Base-by-base conservation (phyloP, 2,113 vertebrate species). In the Podarcis muralis region DNA sequence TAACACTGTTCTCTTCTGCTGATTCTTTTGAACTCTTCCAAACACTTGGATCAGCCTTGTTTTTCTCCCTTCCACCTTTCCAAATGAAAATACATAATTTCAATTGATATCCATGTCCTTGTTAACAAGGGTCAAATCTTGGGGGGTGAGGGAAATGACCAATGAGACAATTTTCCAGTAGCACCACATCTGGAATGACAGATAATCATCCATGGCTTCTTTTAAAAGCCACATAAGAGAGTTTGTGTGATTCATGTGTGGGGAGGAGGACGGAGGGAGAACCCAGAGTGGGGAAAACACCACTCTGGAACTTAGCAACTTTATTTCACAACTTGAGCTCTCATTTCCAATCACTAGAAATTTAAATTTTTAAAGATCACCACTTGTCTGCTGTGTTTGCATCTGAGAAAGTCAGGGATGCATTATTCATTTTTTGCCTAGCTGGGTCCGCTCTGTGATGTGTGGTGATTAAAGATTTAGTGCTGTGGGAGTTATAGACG, bases 381-480 rank as follows among this genome's bases (percentile, higher is more conserved):
- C 22, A 53, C 13, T 0, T 66, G 66, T 90, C 43, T 89, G 6
- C 11, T 48, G 3, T 0, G 27, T 92, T 76, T 90, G n/a, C 12
- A 1, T 18, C 75, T 84, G 7, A 12, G 0, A 0, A 72, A 59
- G 37, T 89, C 30, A 86, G 77, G 35, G 75, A 27, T 23, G 6
- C 30, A 74, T 22, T 83, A 40, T 11, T 76, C 48, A 27, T 65
- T 15, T 6, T 18, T 66, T 59, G 25, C 7, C 6, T 4, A 57
- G 16, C 78, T 84, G 66, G n/a, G 68, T 76, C n/a, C 0, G 0
- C 53, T 76, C 37, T 84, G 20, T 23, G 71, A 86, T 91, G 81
- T 53, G 2, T 9, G 71, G 1, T 85, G 87, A 78, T 88, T 88
- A 91, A 85, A 87, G 32, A 88, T 90, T 20, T 25, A 4, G 5